A percentile compares a stretch with the other conserved stretches of the same genome.
These are phyloP conservation scores for Periophthalmus modestus DNA, from an alignment of 2,113 vertebrate species.

Conservation along the genomic window DNA sequence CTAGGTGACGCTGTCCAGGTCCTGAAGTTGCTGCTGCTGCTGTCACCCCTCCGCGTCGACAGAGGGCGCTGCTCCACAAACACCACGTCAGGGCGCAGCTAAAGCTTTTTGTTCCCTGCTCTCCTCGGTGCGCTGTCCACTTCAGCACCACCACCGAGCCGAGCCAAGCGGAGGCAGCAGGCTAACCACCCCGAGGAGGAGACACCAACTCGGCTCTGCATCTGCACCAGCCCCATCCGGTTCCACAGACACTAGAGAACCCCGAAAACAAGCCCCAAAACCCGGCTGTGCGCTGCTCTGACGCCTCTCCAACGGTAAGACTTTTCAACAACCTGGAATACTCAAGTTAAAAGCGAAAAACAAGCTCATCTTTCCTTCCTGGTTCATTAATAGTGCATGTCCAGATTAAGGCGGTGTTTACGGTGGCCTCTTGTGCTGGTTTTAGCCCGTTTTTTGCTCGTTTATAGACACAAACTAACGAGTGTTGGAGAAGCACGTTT, in stretches of 20 bases:
- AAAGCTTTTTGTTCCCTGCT: slow-evolving; percentile 47
- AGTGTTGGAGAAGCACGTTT: slow-evolving; percentile 1
- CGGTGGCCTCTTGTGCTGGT: background rate
- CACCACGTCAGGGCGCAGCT: slow-evolving; percentile 7
- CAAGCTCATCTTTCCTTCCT: slow-evolving; percentile 32
- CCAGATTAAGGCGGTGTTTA: slow-evolving; percentile 33
- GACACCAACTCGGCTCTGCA: slow-evolving; percentile 31
- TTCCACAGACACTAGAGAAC: background rate
- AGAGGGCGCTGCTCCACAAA: slow-evolving; percentile 41
- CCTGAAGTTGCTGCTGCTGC: background rate
- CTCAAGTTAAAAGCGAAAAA: slow-evolving; percentile 50
- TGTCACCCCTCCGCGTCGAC: slow-evolving; percentile 46
- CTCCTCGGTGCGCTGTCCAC: slow-evolving; percentile 77
- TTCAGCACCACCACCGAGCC: slow-evolving; percentile 66
- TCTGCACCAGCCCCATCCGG: slow-evolving; percentile 42
- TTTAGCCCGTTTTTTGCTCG: background rate
- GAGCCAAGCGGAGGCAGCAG: slow-evolving; percentile 56
- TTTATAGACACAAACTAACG: background rate
- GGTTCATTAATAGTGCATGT: slow-evolving; percentile 25
- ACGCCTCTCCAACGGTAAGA: slow-evolving; percentile 54
- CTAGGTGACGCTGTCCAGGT: slow-evolving; percentile 43
- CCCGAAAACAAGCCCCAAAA: background rate
- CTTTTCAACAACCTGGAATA: slow-evolving; percentile 32
- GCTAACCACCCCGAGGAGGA: slow-evolving; percentile 46
- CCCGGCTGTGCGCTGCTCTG: background rate